Percentiles rank a stretch among this genome's conserved stretches.
Evolutionary conservation across 2,797 vertebrate genomes (phyloP).

Genomic region (Catostomus latipinnis): DNA sequence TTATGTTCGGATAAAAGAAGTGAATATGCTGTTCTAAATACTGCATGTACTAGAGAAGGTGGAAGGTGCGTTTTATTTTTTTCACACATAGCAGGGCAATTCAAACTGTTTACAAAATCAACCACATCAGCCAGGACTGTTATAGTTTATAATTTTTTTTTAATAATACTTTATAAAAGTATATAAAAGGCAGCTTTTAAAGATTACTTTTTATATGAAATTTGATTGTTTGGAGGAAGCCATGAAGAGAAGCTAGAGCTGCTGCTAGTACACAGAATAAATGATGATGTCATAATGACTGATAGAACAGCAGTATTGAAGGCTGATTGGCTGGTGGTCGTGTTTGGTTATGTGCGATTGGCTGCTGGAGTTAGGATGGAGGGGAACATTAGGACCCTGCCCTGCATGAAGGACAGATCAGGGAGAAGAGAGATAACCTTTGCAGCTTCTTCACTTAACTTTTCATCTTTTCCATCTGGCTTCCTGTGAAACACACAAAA

Average conservation of each 20-base stretch:
- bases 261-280: background rate
- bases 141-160: background rate
- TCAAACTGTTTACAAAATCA: background rate
- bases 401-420: slow-evolving; percentile 90
- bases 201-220: slow-evolving; percentile 3
- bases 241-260: background rate
- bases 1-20: background rate
- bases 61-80: background rate
- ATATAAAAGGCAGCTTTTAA: slow-evolving; percentile 14
- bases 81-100: background rate
- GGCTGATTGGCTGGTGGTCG: background rate
- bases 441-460: slow-evolving; percentile 84
- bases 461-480: slow-evolving; percentile 78
- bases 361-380: slow-evolving; percentile 75
- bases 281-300: background rate
- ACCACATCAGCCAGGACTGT: background rate
- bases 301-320: background rate
- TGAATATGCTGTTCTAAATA: slow-evolving; percentile 20
- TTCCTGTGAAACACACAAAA: slow-evolving; percentile 73
- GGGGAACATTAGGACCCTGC: slow-evolving; percentile 93
- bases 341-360: slow-evolving; percentile 33
- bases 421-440: slow-evolving; percentile 85
- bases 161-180: too few species aligned
- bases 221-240: background rate
- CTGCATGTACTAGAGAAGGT: background rate